Evolutionary conservation across 2,113 vertebrate genomes (phyloP).

Genomic region (Myrmophylax atrothorax): DNA sequence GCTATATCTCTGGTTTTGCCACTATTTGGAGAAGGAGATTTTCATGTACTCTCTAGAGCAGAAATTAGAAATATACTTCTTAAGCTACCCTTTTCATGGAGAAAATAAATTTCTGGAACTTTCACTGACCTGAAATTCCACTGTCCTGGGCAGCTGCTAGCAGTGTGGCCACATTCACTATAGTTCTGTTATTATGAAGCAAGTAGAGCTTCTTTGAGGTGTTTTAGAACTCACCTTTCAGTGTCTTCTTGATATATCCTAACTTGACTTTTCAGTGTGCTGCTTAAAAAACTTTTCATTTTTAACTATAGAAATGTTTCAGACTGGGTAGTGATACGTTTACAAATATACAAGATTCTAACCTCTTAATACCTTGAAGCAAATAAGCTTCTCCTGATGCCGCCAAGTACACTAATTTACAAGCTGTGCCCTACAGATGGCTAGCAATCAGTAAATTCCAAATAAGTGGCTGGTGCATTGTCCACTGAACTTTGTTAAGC

Average conservation of each 20-base stretch:
- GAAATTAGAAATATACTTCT: background rate
- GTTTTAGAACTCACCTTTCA: background rate
- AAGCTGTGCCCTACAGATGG: constrained; percentile 32
- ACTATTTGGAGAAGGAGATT: background rate
- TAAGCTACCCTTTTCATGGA: background rate
- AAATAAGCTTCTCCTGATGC: background rate
- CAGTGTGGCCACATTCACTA: background rate
- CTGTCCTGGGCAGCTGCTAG: background rate
- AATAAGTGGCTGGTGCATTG: background rate
- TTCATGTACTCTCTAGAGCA: background rate
- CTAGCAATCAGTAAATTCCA: background rate
- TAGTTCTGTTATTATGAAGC: background rate
- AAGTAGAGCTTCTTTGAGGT: background rate
- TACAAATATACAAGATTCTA: background rate
- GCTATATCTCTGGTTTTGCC: background rate
- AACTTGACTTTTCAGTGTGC: background rate
- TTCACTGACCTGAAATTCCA: background rate
- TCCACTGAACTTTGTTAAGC: background rate
- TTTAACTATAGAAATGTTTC: background rate
- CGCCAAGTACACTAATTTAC: constrained; percentile 8
- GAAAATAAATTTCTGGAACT: background rate
- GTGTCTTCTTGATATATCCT: background rate
- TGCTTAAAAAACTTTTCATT: background rate
- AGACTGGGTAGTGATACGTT: background rate
- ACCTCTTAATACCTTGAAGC: background rate